phyloP scores from a whole-genome alignment of 2,888 invertebrate genomes.

The Drosophila nr. fundita region DNA sequence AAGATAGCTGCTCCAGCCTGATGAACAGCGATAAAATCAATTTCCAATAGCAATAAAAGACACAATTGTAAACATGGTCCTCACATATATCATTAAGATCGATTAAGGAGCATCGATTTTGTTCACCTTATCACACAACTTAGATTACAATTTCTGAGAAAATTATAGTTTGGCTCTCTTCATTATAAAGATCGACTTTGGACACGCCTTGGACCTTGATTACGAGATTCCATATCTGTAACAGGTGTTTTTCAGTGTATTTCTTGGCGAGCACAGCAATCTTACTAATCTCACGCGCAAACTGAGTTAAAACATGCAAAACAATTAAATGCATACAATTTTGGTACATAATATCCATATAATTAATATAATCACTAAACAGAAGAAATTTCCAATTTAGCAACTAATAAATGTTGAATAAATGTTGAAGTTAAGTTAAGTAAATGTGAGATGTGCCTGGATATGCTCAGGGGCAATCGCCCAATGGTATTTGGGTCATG shows the following conservation, averaged over 20 bases:
- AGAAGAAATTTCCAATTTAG: background rate
- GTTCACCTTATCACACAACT: background rate
- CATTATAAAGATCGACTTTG: background rate
- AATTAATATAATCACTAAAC: background rate
- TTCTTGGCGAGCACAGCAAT: background rate
- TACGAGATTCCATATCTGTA: background rate
- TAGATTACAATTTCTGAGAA: background rate
- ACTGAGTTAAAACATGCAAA: too few species aligned
- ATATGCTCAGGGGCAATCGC: conserved; percentile 17
- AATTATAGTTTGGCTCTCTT: background rate
- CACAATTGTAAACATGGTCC: background rate
- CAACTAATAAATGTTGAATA: background rate
- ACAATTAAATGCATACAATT: too few species aligned
- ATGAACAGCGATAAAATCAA: background rate
- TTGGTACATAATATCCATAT: background rate
- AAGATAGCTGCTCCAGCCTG: background rate
- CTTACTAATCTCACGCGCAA: too few species aligned
- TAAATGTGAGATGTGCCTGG: background rate
- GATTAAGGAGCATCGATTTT: background rate
- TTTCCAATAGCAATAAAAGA: background rate
- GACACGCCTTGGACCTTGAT: too few species aligned
- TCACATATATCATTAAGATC: background rate
- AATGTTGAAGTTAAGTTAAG: background rate
- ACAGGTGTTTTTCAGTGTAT: background rate
- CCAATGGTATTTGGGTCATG: conserved; percentile 48